These are phyloP conservation scores for Drosophila paranaensis DNA, from an alignment of 2,888 invertebrate genomes.

Conservation along the genomic window DNA sequence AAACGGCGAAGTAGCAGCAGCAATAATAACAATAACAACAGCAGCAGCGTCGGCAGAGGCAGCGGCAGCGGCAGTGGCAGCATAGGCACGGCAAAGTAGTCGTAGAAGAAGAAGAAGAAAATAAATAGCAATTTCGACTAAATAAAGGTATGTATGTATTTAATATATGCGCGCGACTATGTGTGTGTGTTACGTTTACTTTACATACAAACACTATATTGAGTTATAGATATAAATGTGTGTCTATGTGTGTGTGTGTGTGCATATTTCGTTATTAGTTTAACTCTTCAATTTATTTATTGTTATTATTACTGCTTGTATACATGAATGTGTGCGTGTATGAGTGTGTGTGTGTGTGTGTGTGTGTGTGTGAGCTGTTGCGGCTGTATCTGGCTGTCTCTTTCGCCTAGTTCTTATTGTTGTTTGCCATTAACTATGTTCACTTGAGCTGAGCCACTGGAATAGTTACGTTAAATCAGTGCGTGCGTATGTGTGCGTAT, in stretches of 20 bases:
- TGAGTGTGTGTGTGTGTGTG: slow-evolving; percentile 21
- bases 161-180: slow-evolving; percentile 22
- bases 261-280: slow-evolving; percentile 73
- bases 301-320: slow-evolving; percentile 67
- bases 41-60: slow-evolving; percentile 19
- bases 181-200: slow-evolving; percentile 40
- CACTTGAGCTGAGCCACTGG: slow-evolving; percentile 58
- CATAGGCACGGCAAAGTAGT: slow-evolving; percentile 59
- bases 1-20: slow-evolving; percentile 50
- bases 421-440: slow-evolving; percentile 72
- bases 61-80: slow-evolving; percentile 33
- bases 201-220: slow-evolving; percentile 49
- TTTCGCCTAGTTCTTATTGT: slow-evolving; percentile 59
- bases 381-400: slow-evolving; percentile 35
- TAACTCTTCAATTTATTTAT: slow-evolving; percentile 79
- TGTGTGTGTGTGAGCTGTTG: slow-evolving; percentile 29
- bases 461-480: slow-evolving; percentile 79
- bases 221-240: slow-evolving; percentile 50
- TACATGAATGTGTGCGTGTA: slow-evolving; percentile 11
- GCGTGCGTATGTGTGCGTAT: slow-evolving; percentile 32
- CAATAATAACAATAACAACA: slow-evolving; percentile 24
- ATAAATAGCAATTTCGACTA: slow-evolving; percentile 77
- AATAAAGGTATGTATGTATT: slow-evolving; percentile 66
- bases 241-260: slow-evolving; percentile 20
- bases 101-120: slow-evolving; percentile 66